These are phyloP conservation scores for Centropus unirufus DNA, from an alignment of 2,113 vertebrate species.

Conservation along the genomic window DNA sequence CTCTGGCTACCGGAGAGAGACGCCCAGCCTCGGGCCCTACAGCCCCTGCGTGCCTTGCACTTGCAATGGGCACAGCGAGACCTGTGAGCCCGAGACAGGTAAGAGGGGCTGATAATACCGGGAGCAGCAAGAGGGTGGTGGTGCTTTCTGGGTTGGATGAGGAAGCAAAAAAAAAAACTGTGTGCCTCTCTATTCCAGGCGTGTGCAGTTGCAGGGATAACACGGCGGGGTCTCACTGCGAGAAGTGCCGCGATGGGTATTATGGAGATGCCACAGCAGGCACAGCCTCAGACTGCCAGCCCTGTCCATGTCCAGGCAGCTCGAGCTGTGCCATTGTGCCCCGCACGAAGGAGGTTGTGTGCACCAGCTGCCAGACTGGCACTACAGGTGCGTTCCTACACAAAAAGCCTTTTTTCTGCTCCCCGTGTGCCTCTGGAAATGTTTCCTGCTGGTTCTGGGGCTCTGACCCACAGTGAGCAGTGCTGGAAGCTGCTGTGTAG, in stretches of 20 bases:
- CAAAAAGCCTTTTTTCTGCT: background rate
- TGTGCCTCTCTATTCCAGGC: constrained; percentile 65
- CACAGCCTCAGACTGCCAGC: constrained; percentile 82
- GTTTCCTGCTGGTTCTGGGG: background rate
- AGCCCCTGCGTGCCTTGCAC: constrained; percentile 89
- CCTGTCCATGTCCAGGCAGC: constrained; percentile 88
- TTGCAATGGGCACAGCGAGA: constrained; percentile 92
- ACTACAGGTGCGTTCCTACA: constrained; percentile 84
- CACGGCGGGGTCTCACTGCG: constrained; percentile 89
- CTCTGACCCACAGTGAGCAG: background rate
- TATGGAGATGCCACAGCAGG: constrained; percentile 89
- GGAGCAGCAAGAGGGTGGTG: background rate
- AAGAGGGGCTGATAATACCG: background rate
- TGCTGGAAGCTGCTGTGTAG: background rate
- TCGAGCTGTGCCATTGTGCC: constrained; percentile 90
- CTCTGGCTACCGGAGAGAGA: constrained; percentile 85
- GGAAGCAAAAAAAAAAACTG: background rate
- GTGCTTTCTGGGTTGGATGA: too few species aligned
- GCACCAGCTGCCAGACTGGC: constrained; percentile 92
- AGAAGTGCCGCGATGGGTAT: constrained; percentile 90
- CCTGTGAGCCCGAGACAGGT: constrained; percentile 87
- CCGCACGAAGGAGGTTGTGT: constrained; percentile 91
- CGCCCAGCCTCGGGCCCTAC: constrained; percentile 81
- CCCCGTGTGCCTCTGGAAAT: accelerated
- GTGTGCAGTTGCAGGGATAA: constrained; percentile 89